Conservation (phyloP, 2,113 vertebrate species). For the Eurypyga helias region DNA sequence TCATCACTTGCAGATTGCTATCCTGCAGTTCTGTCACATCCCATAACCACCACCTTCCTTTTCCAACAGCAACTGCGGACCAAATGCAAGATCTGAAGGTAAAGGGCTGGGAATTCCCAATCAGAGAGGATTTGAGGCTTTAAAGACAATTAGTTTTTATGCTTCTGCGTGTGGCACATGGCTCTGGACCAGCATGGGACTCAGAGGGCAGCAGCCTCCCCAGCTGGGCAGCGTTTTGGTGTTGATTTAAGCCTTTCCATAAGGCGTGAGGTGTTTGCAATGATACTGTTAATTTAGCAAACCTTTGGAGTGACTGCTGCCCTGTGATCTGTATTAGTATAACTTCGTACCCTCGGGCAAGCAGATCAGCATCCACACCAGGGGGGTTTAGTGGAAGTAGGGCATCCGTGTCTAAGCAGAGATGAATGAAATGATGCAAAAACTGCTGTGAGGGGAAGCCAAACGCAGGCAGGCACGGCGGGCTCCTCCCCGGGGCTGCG, state of each 20-base stretch:
- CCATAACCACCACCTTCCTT: neutral
- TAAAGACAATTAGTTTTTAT: neutral
- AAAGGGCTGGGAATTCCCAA: neutral
- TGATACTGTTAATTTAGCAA: neutral
- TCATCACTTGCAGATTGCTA: neutral
- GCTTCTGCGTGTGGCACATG: neutral
- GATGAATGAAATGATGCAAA: neutral
- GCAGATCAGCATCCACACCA: neutral
- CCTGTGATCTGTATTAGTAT: accelerated
- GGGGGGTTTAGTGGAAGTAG: neutral
- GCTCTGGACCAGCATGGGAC: neutral
- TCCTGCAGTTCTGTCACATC: neutral
- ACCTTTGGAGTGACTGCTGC: neutral
- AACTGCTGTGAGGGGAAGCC: accelerated
- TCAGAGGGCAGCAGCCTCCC: neutral
- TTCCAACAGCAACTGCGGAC: accelerated
- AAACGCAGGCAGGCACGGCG: accelerated
- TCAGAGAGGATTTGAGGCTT: neutral
- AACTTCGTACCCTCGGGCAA: neutral
- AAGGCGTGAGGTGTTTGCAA: neutral
- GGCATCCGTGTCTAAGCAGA: neutral
- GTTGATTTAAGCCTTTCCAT: neutral
- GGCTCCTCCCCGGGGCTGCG: neutral
- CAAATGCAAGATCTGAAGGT: neutral
- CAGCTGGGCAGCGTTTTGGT: neutral